Evolutionary conservation across 2,888 invertebrate species (phyloP), one percentile per base, ranked within the genome.

Genomic region (Heliconius hortense): DNA sequence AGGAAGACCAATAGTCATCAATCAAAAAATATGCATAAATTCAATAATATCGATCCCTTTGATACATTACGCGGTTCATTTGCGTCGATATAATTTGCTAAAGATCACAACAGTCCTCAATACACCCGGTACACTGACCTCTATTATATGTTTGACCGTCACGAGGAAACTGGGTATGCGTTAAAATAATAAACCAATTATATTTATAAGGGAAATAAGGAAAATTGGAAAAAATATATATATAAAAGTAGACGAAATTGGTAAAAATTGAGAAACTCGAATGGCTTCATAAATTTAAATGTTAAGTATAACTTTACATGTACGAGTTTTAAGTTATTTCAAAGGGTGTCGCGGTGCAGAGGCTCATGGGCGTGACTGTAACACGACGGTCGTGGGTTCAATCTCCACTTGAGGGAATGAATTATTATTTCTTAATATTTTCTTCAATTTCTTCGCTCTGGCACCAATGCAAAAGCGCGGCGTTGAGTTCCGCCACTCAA

Each of bases 11-110:
- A 1, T 35, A 39, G 39, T 15, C 13, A 64, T 64, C 64, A 64
- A 39, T 64, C 39, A 63, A 31, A 64, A 64, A 64, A 39, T 64
- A 39, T 26, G 39, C n/a, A 64, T 64, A 39, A 64, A 64, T 39
- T 64, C n/a, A 64, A 64, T 64, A 64, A 39, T 39, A 64, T 64
- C n/a, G 64, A n/a, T 64, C 13, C 15, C 39, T 64, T 39, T 64
- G 64, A 64, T 39, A 64, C 64, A 64, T 64, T 64, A 15, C 64
- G 24, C 64, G 64, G 64, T 39, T 39, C 39, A 39, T 64, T 64
- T 64, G 39, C 64, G 39, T 43, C 24, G 39, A 24, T 66, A 66
- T 24, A 66, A 66, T 66, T 39, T 24, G 39, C 7, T 43, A 66
- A 66, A 66, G 39, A 24, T 66, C 39, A 39, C 24, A 39, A 13